phyloP scores from a whole-genome alignment of 2,113 vertebrate genomes.

The Neomonachus schauinslandi region DNA sequence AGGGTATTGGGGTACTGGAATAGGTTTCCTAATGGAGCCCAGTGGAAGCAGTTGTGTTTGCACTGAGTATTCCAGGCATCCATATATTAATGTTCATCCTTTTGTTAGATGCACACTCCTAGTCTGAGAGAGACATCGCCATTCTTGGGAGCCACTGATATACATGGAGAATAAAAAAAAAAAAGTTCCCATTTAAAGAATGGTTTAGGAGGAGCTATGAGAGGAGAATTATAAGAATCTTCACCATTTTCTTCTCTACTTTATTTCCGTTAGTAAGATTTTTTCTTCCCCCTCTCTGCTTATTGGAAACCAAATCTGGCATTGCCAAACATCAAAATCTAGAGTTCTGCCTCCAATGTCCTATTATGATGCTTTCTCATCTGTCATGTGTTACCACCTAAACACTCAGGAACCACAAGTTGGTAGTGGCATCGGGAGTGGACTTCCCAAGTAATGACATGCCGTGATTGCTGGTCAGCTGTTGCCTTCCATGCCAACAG shows the following conservation, averaged over 20 bases:
- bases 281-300: background rate
- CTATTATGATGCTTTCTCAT: slow-evolving; percentile 24
- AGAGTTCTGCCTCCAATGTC: background rate
- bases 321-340: background rate
- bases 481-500: slow-evolving; percentile 51
- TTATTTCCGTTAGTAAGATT: background rate
- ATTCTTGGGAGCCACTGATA: background rate
- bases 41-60: slow-evolving; percentile 8
- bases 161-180: background rate
- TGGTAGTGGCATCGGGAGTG: slow-evolving; percentile 44
- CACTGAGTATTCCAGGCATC: background rate
- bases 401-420: slow-evolving; percentile 55
- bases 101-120: background rate
- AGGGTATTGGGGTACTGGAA: background rate
- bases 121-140: background rate
- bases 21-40: slow-evolving; percentile 47
- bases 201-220: background rate
- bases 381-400: slow-evolving; percentile 20
- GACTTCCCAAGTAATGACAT: slow-evolving; percentile 64
- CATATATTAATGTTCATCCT: background rate
- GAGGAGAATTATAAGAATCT: background rate
- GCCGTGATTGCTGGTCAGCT: slow-evolving; percentile 72
- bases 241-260: slow-evolving; percentile 23
- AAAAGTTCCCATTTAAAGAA: background rate
- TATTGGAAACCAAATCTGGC: slow-evolving; percentile 22